Conservation (phyloP, 2,113 vertebrate genomes). For the Scopus umbretta region DNA sequence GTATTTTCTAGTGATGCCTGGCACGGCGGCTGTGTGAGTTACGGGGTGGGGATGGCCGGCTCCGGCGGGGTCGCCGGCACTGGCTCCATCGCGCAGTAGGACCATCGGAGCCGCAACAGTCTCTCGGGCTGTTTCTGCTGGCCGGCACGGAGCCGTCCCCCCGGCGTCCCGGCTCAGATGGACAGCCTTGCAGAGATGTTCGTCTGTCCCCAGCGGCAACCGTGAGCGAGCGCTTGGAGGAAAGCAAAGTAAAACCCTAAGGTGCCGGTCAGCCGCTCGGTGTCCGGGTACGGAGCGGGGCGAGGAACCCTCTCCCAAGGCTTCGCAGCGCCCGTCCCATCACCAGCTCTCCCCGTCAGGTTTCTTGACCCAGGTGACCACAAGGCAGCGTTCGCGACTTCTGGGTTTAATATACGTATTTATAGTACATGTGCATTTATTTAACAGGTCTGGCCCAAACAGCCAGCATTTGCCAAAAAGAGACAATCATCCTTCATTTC, state of each 20-base stretch:
- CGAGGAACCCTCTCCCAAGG: background rate
- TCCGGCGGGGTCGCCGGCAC: rapidly evolving
- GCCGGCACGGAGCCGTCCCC: rapidly evolving
- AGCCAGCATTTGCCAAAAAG: background rate
- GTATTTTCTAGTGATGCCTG: background rate
- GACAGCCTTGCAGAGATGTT: background rate
- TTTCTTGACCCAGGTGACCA: background rate
- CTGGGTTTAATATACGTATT: conserved; percentile 38
- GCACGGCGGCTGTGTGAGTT: rapidly evolving
- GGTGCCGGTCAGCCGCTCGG: rapidly evolving
- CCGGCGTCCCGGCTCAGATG: rapidly evolving
- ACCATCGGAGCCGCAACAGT: rapidly evolving
- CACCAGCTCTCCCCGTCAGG: background rate
- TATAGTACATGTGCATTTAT: conserved; percentile 29
- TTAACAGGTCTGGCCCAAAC: conserved; percentile 56
- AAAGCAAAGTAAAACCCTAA: background rate
- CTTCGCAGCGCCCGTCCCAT: background rate
- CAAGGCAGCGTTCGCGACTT: background rate
- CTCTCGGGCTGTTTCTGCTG: background rate
- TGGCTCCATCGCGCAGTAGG: background rate
- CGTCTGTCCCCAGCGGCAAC: background rate
- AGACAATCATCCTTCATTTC: conserved; percentile 46
- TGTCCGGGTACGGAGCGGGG: rapidly evolving
- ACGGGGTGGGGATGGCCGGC: background rate
- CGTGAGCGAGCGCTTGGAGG: rapidly evolving